These are phyloP conservation scores for Zapus hudsonius DNA, from an alignment of 2,113 vertebrate genomes.

Conservation along the genomic window DNA sequence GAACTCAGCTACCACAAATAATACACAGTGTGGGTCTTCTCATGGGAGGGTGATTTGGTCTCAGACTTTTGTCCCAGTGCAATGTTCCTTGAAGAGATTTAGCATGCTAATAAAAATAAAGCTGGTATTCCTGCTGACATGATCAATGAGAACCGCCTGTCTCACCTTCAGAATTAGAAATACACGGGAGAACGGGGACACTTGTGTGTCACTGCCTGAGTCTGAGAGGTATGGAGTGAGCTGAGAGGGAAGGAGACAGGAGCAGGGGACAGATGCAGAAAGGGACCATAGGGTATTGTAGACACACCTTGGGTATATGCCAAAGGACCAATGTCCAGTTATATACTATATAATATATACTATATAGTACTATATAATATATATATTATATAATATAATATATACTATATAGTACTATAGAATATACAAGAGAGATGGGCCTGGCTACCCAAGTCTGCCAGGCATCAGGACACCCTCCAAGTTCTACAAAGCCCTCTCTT, in stretches of 20 bases:
- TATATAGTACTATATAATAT: too few species aligned
- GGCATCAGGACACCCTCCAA: too few species aligned
- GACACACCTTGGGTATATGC: not conserved
- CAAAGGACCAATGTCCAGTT: not conserved
- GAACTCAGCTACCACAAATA: not conserved
- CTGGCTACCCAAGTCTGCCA: too few species aligned
- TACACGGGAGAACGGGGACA: not conserved
- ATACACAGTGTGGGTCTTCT: not conserved
- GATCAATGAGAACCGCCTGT: not conserved
- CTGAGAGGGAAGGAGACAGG: not conserved
- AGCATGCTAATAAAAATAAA: not conserved
- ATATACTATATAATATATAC: too few species aligned
- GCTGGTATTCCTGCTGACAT: not conserved
- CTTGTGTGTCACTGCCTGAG: too few species aligned
- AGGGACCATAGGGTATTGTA: accelerated
- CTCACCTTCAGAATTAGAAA: not conserved
- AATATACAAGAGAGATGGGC: too few species aligned
- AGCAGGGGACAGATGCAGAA: not conserved
- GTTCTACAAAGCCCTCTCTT: not conserved
- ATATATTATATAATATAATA: too few species aligned
- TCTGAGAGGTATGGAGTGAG: not conserved
- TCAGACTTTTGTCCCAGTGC: not conserved
- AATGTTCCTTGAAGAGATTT: not conserved
- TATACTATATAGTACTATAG: too few species aligned
- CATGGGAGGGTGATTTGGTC: accelerated